A percentile compares a stretch with the other conserved stretches of the same genome.
Evolutionary conservation across 2,888 invertebrate species (phyloP).

Genomic region (Phalangium opilio): DNA sequence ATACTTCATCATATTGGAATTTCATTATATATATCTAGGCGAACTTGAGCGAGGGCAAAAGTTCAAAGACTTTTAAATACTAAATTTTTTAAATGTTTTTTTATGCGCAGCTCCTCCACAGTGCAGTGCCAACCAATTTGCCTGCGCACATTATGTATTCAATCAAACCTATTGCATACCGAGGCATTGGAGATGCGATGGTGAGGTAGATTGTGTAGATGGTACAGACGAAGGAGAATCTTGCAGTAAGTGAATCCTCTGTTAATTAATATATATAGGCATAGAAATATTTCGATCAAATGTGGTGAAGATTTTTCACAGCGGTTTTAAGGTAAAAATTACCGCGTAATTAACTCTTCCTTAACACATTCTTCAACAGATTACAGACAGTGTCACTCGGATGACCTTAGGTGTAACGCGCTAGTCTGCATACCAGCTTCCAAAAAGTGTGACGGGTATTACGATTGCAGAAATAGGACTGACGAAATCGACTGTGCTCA

Average conservation of each 20-base stretch:
- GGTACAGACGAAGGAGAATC: conserved; percentile 78
- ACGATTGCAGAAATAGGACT: conserved; percentile 55
- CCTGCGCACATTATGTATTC: conserved; percentile 58
- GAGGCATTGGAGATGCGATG: conserved; percentile 83
- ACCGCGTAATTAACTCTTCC: no score
- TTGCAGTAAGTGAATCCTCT: conserved; percentile 61
- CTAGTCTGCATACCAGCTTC: conserved; percentile 74
- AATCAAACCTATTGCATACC: conserved; percentile 93
- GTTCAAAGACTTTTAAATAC: no score
- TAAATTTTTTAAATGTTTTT: no score
- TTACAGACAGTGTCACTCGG: conserved; percentile 68
- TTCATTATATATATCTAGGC: no score
- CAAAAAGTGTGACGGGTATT: conserved; percentile 79
- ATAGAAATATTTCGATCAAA: no score
- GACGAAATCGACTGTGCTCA: conserved; percentile 57
- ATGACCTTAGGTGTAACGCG: conserved; percentile 69
- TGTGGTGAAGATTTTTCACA: no score
- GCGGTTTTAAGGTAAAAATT: no score
- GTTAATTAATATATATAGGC: no score
- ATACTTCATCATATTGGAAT: no score
- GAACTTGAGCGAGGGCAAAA: no score
- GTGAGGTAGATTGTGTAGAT: conserved; percentile 85
- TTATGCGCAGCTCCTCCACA: conserved; percentile 64
- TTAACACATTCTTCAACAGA: conserved; percentile 40
- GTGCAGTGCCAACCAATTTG: conserved; percentile 69